phyloP scores from a whole-genome alignment of 2,113 vertebrate species.

The Catagonus wagneri region DNA sequence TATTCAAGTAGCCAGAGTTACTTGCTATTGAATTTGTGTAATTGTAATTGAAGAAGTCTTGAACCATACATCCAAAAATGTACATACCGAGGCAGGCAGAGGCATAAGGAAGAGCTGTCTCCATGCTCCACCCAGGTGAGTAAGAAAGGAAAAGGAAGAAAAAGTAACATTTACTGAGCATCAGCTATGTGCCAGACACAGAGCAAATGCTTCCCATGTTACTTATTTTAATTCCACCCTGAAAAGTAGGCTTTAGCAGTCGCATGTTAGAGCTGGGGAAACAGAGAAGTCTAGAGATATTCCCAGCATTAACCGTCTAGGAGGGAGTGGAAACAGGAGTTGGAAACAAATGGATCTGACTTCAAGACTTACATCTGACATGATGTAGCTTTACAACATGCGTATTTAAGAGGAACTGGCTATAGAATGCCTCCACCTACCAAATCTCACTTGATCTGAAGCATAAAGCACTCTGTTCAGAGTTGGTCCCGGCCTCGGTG shows the following conservation, averaged over 20 bases:
- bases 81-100: background rate
- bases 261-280: background rate
- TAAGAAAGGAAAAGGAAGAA: background rate
- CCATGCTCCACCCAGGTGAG: background rate
- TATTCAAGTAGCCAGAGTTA: background rate
- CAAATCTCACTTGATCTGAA: background rate
- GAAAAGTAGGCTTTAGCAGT: background rate
- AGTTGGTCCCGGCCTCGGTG: background rate
- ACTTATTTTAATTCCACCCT: background rate
- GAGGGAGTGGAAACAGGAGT: background rate
- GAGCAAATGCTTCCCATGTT: background rate
- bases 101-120: background rate
- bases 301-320: background rate
- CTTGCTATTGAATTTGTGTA: background rate
- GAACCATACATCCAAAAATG: background rate
- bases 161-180: background rate
- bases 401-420: background rate
- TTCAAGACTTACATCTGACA: background rate
- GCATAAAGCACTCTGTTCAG: background rate
- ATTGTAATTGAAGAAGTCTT: background rate
- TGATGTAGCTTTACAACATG: background rate
- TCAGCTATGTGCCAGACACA: background rate
- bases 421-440: background rate
- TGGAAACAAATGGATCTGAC: background rate
- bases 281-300: background rate